Evolutionary conservation across 2,797 vertebrate genomes (phyloP).

Genomic region (Enteromius anoplus): DNA sequence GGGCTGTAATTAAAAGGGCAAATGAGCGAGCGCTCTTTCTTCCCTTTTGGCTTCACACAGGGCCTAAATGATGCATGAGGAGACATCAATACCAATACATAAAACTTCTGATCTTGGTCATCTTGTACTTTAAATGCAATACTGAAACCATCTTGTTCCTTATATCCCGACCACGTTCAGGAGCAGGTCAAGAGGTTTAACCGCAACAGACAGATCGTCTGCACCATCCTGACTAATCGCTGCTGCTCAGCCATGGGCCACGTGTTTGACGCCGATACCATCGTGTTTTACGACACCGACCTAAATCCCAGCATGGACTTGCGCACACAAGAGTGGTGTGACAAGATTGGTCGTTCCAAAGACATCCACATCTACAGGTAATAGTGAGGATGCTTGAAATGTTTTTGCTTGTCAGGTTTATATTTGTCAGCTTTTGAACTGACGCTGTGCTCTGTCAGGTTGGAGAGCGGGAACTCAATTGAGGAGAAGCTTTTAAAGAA

Average conservation of each 20-base stretch:
- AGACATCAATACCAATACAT: too few relatives aligned
- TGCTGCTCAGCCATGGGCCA: conserved; percentile 88
- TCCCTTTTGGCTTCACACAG: conserved; percentile 58
- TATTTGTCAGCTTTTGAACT: neutral
- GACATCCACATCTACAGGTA: conserved; percentile 97
- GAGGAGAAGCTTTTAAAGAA: conserved; percentile 95
- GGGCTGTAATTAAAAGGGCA: conserved; percentile 56
- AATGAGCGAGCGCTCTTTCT: conserved; percentile 60
- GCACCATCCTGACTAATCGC: conserved; percentile 90
- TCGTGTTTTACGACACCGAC: conserved; percentile 93
- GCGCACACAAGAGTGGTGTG: conserved; percentile 94
- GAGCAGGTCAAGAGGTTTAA: conserved; percentile 90
- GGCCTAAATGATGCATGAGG: conserved; percentile 55
- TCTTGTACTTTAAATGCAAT: neutral
- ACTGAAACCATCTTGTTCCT: neutral
- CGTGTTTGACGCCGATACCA: conserved; percentile 89
- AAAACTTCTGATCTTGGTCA: neutral
- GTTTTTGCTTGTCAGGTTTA: neutral
- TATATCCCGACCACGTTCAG: conserved; percentile 64
- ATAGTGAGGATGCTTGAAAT: rapidly evolving
- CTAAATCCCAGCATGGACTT: conserved; percentile 93
- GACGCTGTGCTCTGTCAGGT: conserved; percentile 66
- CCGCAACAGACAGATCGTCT: conserved; percentile 88
- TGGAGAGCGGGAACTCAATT: conserved; percentile 93
- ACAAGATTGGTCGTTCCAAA: conserved; percentile 91